These are phyloP conservation scores for Andinoacara biseriatus DNA, from an alignment of 2,113 vertebrate species.

Conservation along the genomic window DNA sequence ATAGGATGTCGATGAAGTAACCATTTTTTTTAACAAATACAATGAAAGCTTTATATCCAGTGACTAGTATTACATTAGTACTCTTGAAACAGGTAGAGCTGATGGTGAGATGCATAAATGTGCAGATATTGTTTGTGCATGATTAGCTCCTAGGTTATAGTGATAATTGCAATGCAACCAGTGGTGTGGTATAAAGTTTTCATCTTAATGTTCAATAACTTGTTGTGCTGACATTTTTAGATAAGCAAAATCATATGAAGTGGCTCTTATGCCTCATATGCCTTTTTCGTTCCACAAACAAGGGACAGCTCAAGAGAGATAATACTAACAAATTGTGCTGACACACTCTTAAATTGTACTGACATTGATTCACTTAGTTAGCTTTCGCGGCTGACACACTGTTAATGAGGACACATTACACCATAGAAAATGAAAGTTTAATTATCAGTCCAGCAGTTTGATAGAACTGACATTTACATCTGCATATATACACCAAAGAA, in stretches of 20 bases:
- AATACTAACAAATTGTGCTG: not conserved
- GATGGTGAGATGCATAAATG: conserved; percentile 16
- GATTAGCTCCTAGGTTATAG: conserved; percentile 23
- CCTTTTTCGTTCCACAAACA: not conserved
- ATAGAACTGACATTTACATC: conserved; percentile 9
- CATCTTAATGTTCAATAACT: conserved; percentile 2
- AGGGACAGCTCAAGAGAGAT: not conserved
- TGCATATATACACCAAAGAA: not conserved
- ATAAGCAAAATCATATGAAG: not conserved
- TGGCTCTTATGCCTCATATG: not conserved
- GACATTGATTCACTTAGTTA: conserved; percentile 14
- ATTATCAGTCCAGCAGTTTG: conserved; percentile 1
- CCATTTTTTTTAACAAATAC: conserved; percentile 18
- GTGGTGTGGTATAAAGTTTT: conserved; percentile 13
- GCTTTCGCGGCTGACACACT: not conserved
- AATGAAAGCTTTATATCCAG: not conserved
- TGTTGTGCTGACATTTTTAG: not conserved
- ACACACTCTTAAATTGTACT: not conserved
- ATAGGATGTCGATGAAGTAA: conserved; percentile 27
- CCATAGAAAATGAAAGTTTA: conserved; percentile 12
- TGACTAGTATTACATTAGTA: conserved; percentile 8
- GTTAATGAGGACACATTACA: conserved; percentile 26
- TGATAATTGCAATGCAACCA: not conserved
- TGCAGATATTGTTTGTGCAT: not conserved
- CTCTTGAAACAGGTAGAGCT: conserved; percentile 1